Base-by-base conservation (phyloP, 2,113 vertebrate genomes). In the Chauna torquata region DNA sequence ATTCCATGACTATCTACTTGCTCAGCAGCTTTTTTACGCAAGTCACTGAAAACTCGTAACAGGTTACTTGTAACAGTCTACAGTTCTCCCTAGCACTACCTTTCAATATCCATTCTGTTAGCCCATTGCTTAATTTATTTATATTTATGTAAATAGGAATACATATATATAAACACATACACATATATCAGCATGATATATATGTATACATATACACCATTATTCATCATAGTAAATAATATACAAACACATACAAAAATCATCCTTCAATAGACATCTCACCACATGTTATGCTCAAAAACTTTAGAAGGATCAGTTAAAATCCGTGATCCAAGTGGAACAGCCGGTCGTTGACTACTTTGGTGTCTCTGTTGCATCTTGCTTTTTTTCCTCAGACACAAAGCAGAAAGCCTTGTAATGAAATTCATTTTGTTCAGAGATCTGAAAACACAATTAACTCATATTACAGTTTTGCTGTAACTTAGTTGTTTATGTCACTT, bases 261-360 rank as follows among this genome's bases (percentile, higher is more conserved):
- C 58, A 94, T 47, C 64, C 6, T 40, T 84, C 59, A 94, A 95
- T 66, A 91, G 92, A 78, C 44, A 92, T 90, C 98, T 97, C 92
- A 99, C 99, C 99, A 99, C 99, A 99, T 99, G 96, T 99, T 99
- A 95, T 99, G 98, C 94, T 99, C 98, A 94, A 99, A 99, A 96
- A 99, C 97, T 90, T 98, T 98, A 81, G 98, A 97, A 44, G 97
- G 97, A 94, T 98, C 98, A 80, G 98, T 98, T 95, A 99, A 98
- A 97, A 99, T 98, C 70, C 99, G 98, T 71, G 98, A 99, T 86
- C 99, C 99, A 30, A 99, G 98, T 28, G 99, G 99, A 96, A 96
- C 98, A 13, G 96, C 91, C 61, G 99, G 99, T 90, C 98, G 97
- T 84, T 49, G 90, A 54, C 70, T 97, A 94, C 98, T 98, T 58